Evolutionary conservation across 2,888 invertebrate genomes (phyloP).

Genomic region (Escarpia spicata): DNA sequence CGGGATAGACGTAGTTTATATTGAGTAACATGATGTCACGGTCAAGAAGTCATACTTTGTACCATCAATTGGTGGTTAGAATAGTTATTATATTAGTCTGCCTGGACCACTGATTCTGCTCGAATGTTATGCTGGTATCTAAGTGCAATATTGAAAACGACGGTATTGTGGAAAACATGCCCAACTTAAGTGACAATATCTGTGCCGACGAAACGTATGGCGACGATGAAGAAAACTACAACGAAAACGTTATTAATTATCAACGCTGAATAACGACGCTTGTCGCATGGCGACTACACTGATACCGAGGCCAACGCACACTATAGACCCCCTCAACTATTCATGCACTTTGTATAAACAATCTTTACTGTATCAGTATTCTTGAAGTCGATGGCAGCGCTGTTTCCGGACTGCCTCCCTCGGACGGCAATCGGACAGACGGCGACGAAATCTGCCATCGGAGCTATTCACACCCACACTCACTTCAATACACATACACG

Average conservation of each 20-base stretch:
- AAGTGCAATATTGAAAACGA: neutral
- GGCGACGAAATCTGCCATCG: neutral
- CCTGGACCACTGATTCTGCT: neutral
- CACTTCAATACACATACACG: neutral
- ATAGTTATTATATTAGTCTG: neutral
- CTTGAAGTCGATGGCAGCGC: neutral
- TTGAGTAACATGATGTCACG: no score
- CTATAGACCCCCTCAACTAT: neutral
- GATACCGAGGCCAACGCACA: neutral
- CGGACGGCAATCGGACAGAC: neutral
- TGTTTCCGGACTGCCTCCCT: neutral
- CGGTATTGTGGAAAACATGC: neutral
- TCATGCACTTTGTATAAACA: neutral
- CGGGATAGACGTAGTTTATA: no score
- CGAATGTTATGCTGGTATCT: neutral
- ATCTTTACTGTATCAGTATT: constrained; percentile 16
- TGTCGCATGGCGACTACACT: neutral
- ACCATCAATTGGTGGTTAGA: no score
- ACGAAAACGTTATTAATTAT: neutral
- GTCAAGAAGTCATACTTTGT: no score
- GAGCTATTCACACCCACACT: neutral
- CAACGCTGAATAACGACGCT: neutral
- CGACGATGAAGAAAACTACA: neutral
- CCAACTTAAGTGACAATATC: neutral
- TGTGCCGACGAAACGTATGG: neutral